Base-by-base conservation (phyloP, 2,888 invertebrate species). In the Tetrapedia diversipes region DNA sequence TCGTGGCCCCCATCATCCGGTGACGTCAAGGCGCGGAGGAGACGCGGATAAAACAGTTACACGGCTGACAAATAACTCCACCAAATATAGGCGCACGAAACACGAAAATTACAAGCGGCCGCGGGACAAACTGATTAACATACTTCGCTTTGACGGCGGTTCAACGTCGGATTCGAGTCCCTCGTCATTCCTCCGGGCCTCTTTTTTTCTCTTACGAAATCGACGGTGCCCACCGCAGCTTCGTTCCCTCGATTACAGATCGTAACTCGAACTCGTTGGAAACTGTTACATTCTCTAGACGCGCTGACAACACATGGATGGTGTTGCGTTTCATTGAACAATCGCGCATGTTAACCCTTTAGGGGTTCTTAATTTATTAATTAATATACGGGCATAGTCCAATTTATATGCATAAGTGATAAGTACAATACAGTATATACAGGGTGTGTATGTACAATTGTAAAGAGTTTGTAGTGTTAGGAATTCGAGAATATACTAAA, bases 161-260 rank as follows among this genome's bases (percentile, higher is more conserved):
- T 19, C 54, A 49, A 34, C 71, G 64, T 66, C 76, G 61, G 64
- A 71, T 69, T 64, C 29, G 41, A 51, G 57, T 49, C 32, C 51
- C 69, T 66, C 60, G 73, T 79, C 72, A 61, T 53, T 67, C 56
- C 34, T 59, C 53, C 41, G 45, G 49, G 34, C 22, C n/a, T 32
- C 47, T 68, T 41, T 39, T 10, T 16, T 32, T 57, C 69, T 64
- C 78, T 82, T 78, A 80, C 71, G 73, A 78, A 73, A 76, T 63
- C 68, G 37, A 49, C 24, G 53, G 37, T 80, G 11, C 43, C 19
- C 24, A 19, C 19, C n/a, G n/a, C n/a, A n/a, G 32, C 10, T 24
- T 14, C 32, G 22, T 24, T 34, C 22, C 47, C 54, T 4, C 59
- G 32, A n/a, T 22, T 32, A 1, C 19, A 14, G 10, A 19, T 34